These are phyloP conservation scores for Lepilemur ruficaudatus DNA, from an alignment of 2,797 vertebrate species.

Conservation along the genomic window DNA sequence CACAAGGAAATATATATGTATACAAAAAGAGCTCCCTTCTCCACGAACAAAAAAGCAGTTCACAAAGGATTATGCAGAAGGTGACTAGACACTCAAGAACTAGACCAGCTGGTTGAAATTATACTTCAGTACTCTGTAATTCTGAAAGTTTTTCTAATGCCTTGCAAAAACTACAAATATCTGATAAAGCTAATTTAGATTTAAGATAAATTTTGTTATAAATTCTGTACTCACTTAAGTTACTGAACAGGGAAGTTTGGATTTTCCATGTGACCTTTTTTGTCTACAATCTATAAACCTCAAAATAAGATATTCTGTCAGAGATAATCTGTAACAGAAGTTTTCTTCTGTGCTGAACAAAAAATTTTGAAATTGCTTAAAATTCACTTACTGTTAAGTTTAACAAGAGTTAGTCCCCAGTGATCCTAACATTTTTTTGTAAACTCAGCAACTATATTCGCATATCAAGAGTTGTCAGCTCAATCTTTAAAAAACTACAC, in stretches of 20 bases:
- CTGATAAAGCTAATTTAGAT: slow-evolving; percentile 34
- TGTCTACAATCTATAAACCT: slow-evolving; percentile 6
- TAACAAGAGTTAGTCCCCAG: slow-evolving; percentile 31
- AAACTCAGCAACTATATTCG: slow-evolving; percentile 34
- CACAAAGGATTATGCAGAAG: slow-evolving; percentile 24
- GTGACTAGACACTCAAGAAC: slow-evolving; percentile 15
- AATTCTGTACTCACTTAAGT: slow-evolving; percentile 31
- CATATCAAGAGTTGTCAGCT: slow-evolving; percentile 35
- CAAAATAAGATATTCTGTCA: slow-evolving; percentile 35
- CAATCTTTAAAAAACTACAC: background rate
- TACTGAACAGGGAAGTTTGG: slow-evolving; percentile 16
- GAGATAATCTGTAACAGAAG: background rate
- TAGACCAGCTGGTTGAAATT: slow-evolving; percentile 28
- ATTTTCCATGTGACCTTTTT: slow-evolving; percentile 47
- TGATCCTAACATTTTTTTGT: slow-evolving; percentile 47
- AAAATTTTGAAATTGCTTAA: slow-evolving; percentile 70
- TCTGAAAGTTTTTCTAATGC: slow-evolving; percentile 22
- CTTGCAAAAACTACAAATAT: slow-evolving; percentile 49
- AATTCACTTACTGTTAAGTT: slow-evolving; percentile 64
- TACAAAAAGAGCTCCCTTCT: slow-evolving; percentile 56
- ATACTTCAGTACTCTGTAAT: slow-evolving; percentile 18
- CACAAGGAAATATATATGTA: slow-evolving; percentile 70
- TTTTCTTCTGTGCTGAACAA: slow-evolving; percentile 41
- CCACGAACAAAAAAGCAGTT: slow-evolving; percentile 41
- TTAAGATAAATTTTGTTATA: slow-evolving; percentile 40